These are phyloP conservation scores for Podarcis lilfordi DNA, from an alignment of 2,797 vertebrate species.

Conservation along the genomic window DNA sequence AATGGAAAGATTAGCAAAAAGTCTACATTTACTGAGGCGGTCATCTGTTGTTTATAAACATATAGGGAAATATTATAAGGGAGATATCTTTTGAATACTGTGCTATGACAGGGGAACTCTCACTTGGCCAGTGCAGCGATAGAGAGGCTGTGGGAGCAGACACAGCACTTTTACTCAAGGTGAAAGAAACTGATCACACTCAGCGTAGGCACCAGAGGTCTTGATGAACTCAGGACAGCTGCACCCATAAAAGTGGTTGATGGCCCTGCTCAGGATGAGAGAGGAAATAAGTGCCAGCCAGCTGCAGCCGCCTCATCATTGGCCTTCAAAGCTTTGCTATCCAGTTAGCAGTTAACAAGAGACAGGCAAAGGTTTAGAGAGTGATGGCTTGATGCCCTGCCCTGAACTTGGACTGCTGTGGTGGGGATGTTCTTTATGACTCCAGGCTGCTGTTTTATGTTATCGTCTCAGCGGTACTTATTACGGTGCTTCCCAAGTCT, in stretches of 20 bases:
- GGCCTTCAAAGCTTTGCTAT: neutral
- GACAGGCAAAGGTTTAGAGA: neutral
- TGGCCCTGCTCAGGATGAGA: neutral
- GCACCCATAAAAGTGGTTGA: neutral
- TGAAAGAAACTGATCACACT: conserved; percentile 35
- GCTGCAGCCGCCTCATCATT: neutral
- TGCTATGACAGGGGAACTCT: conserved; percentile 13
- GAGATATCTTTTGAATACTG: conserved; percentile 1
- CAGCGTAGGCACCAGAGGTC: neutral
- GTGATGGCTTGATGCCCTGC: neutral
- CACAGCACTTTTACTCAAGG: conserved; percentile 1
- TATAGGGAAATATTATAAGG: conserved; percentile 49
- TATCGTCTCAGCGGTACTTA: neutral
- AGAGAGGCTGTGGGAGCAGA: neutral
- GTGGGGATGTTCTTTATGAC: neutral
- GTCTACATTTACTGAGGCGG: conserved; percentile 16
- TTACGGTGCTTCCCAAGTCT: neutral
- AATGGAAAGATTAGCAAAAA: conserved; percentile 73
- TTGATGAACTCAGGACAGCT: neutral
- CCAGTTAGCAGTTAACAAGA: neutral
- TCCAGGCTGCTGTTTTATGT: neutral
- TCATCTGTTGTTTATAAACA: conserved; percentile 9
- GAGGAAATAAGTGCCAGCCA: neutral
- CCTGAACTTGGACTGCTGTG: neutral
- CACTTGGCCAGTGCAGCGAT: fast-evolving